phyloP scores from a whole-genome alignment of 2,888 invertebrate genomes.

The Embidobia sp. region DNA sequence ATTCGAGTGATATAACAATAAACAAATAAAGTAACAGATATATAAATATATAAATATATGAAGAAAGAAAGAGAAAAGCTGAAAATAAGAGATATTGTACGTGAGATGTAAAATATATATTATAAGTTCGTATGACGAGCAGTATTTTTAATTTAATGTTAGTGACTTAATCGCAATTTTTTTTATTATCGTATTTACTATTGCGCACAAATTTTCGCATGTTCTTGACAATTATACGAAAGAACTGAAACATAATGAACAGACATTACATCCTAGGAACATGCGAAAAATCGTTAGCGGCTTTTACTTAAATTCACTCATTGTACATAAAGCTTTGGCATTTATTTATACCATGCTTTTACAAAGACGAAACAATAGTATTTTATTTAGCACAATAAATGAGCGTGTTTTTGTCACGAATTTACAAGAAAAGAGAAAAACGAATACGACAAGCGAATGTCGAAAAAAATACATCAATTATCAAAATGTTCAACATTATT shows the following conservation, averaged over 20 bases:
- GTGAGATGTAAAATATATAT: constrained; percentile 51
- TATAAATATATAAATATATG: constrained; percentile 4
- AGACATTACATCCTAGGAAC: constrained; percentile 1
- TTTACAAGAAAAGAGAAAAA: constrained; percentile 32
- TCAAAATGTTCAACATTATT: too few species aligned
- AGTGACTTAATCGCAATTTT: constrained; percentile 75
- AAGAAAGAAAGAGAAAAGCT: constrained; percentile 8
- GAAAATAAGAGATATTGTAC: constrained; percentile 39
- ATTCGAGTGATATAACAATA: too few species aligned
- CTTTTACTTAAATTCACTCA: constrained; percentile 78
- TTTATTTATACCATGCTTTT: constrained; percentile 80
- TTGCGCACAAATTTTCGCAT: constrained; percentile 62
- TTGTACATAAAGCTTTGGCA: constrained; percentile 80
- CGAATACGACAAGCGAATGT: constrained; percentile 1
- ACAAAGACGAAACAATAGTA: constrained; percentile 76
- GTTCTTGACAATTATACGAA: constrained; percentile 15
- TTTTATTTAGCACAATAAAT: constrained; percentile 77
- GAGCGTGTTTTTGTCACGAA: constrained; percentile 63
- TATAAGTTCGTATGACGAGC: constrained; percentile 75
- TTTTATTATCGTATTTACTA: constrained; percentile 69
- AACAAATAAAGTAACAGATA: too few species aligned
- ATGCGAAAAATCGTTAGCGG: constrained; percentile 72
- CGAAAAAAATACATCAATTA: too few species aligned
- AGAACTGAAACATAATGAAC: constrained; percentile 18
- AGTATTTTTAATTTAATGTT: constrained; percentile 80